Conservation (phyloP, 2,888 invertebrate species). For the Noctua pronuba region DNA sequence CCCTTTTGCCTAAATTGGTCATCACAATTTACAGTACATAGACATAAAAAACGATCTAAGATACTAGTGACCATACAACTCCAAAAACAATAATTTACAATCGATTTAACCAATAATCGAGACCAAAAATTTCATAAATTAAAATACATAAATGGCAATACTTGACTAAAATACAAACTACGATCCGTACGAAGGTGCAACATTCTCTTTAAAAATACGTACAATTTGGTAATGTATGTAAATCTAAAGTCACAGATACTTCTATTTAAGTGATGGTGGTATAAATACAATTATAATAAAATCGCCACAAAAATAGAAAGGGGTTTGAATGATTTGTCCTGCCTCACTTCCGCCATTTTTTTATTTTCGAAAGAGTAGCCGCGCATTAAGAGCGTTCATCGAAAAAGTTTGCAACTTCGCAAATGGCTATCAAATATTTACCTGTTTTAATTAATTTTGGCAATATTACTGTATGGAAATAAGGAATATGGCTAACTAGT, state of each 20-base stretch:
- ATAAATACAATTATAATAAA: neutral
- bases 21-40: slow-evolving; percentile 59
- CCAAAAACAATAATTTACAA: slow-evolving; percentile 24
- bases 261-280: neutral
- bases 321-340: neutral
- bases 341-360: neutral
- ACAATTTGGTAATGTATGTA: slow-evolving; percentile 15
- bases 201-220: neutral
- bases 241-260: slow-evolving; percentile 5
- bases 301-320: slow-evolving; percentile 24
- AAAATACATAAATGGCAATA: slow-evolving; percentile 34
- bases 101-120: slow-evolving; percentile 4
- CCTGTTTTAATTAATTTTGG: no score
- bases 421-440: no score
- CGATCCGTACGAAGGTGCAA: neutral
- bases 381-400: no score
- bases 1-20: slow-evolving; percentile 83
- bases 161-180: slow-evolving; percentile 29
- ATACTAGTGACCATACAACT: slow-evolving; percentile 17
- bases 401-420: no score
- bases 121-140: neutral
- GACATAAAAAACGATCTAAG: slow-evolving; percentile 15
- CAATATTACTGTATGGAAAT: no score
- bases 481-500: no score
- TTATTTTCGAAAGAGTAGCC: neutral